phyloP scores from a whole-genome alignment of 2,888 invertebrate genomes.

The Marasmarcha lunaedactyla region DNA sequence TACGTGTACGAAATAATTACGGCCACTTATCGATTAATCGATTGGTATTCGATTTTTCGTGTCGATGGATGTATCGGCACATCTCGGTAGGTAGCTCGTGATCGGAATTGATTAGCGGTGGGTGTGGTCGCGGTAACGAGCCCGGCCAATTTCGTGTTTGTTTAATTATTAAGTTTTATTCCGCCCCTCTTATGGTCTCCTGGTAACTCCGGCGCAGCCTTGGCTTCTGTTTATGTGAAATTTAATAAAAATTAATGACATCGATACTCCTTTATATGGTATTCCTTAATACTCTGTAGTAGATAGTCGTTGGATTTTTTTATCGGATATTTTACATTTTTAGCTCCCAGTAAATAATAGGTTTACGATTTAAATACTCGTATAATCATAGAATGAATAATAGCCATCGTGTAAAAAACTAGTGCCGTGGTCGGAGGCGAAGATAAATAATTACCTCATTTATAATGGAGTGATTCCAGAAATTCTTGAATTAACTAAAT shows the following conservation, averaged over 20 bases:
- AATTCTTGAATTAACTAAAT: slow-evolving; percentile 17
- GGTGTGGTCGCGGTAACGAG: slow-evolving; percentile 47
- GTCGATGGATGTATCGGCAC: not conserved
- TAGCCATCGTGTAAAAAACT: too few species aligned
- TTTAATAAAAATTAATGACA: slow-evolving; percentile 4
- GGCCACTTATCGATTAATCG: slow-evolving; percentile 23
- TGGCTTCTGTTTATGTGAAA: slow-evolving; percentile 33
- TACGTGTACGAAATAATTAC: slow-evolving; percentile 15
- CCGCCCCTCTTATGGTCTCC: slow-evolving; percentile 27
- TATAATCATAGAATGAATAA: too few species aligned
- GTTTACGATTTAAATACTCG: not conserved
- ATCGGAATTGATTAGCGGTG: slow-evolving; percentile 49
- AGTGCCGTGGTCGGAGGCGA: not conserved
- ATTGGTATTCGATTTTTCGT: slow-evolving; percentile 3
- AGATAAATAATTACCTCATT: not conserved
- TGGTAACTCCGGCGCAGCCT: slow-evolving; percentile 17
- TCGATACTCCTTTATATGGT: not conserved
- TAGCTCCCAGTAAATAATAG: not conserved
- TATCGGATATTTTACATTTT: not conserved
- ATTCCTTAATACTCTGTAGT: not conserved
- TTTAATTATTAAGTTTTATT: slow-evolving; percentile 38
- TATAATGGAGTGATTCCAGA: slow-evolving; percentile 6
- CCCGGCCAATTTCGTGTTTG: slow-evolving; percentile 48
- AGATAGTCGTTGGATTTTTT: not conserved
- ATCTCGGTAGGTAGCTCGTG: not conserved